Base-by-base conservation (phyloP, 2,888 invertebrate species). In the Campoletis raptor region DNA sequence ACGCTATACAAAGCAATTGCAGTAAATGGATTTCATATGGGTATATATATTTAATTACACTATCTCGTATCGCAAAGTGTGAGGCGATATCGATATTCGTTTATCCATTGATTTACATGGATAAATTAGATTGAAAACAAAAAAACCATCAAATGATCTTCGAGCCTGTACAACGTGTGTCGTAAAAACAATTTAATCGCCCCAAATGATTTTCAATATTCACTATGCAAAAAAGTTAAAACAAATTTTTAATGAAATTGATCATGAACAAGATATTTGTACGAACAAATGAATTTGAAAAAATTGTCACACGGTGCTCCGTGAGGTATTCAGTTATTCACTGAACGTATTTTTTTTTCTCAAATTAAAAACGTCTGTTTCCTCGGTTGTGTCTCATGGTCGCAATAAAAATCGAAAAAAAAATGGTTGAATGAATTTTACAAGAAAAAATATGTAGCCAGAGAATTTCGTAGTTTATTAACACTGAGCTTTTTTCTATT, bases 11-110 rank as follows among this genome's bases (percentile, higher is more conserved):
- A 36, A 61, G 82, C 82, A 73, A 83, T 83, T 45, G 48, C 24
- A 67, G 57, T 69, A 67, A 74, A 84, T 80, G 74, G 40, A 80
- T 80, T 74, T 79, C 61, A 61, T 36, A 52, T 48, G 61, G 24
- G 42, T 45, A 79, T 78, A 78, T 83, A 73, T 67, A 83, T 79
- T 83, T 73, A 79, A 83, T 83, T 73, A 79, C 67, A n/a, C 67
- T 73, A 83, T 79, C 83, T 73, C 45, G 42, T 45, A 52, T 21
- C 40, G 24, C 64, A 10, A 45, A 45, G 83, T 72, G 70, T 64
- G 54, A 78, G 18, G 21, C 42, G 66, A 73, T 76, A 70, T 70
- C 67, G 45, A 21, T 36, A 45, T 45, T 61, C 70, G 30, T 77
- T 37, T 37, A 67, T 79, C n/a, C 45, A 48, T 67, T 37, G 79